A percentile compares a stretch with the other conserved stretches of the same genome.
Conservation (phyloP, 2,888 invertebrate species). For the Philaethria dido region DNA sequence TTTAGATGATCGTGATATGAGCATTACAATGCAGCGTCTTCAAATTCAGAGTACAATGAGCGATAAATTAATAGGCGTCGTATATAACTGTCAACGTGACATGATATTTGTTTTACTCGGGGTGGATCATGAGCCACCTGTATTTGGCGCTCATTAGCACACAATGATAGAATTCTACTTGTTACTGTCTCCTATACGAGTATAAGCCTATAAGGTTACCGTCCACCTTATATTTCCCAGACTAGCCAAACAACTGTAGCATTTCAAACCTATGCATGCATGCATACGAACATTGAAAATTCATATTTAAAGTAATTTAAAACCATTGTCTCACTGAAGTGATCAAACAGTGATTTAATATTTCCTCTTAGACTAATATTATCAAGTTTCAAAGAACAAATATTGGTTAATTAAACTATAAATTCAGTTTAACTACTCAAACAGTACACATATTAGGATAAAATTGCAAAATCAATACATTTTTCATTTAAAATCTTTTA, state of each 20-base stretch:
- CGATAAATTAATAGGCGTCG: conserved; percentile 56
- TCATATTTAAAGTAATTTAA: conserved; percentile 11
- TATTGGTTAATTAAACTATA: not conserved
- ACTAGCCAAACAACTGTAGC: conserved; percentile 16
- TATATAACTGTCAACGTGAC: conserved; percentile 59
- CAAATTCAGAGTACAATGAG: conserved; percentile 44
- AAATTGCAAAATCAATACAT: too few species aligned
- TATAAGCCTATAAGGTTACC: conserved; percentile 14
- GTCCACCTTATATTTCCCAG: conserved; percentile 19
- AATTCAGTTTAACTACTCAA: not conserved
- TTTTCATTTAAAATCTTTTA: not conserved
- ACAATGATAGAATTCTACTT: conserved; percentile 54
- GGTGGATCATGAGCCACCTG: conserved; percentile 60
- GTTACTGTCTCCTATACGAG: conserved; percentile 20
- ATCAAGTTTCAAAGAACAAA: too few species aligned
- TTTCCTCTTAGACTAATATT: too few species aligned
- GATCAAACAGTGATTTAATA: not conserved
- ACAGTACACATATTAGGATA: too few species aligned
- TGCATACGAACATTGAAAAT: conserved; percentile 8
- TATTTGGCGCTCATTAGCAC: conserved; percentile 73
- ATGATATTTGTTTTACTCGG: conserved; percentile 65
- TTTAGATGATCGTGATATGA: conserved; percentile 40
- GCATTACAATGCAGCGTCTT: conserved; percentile 35
- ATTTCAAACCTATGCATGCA: not conserved
- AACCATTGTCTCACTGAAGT: not conserved